Percentiles rank a stretch among this genome's conserved stretches.
These are phyloP conservation scores for Pipistrellus pipistrellus DNA, from an alignment of 2,797 vertebrate genomes.

Conservation along the genomic window DNA sequence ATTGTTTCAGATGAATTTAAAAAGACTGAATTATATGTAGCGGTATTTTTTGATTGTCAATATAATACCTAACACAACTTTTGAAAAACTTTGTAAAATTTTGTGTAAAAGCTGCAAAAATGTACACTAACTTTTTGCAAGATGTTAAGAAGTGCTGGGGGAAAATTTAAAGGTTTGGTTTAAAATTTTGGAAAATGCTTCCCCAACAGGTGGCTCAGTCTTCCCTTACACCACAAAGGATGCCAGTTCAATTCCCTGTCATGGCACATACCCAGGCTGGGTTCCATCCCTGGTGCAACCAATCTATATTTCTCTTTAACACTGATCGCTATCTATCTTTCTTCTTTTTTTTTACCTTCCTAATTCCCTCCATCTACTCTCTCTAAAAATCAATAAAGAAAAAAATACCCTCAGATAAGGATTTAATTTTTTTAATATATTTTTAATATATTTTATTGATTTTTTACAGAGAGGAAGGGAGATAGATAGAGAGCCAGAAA, in stretches of 20 bases:
- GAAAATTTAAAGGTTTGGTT: not conserved
- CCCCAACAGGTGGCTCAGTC: not conserved
- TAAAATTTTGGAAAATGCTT: not conserved
- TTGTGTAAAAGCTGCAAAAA: not conserved
- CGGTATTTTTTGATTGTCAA: not conserved
- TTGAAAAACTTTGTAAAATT: not conserved
- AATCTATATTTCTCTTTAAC: not conserved
- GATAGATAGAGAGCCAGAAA: too few species aligned
- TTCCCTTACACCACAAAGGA: not conserved
- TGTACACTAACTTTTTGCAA: not conserved
- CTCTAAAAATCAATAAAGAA: too few species aligned
- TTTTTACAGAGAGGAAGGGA: too few species aligned
- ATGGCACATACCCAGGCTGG: not conserved
- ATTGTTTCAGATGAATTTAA: slow-evolving; percentile 9
- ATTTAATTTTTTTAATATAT: not conserved
- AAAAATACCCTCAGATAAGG: not conserved
- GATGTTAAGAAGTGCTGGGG: not conserved
- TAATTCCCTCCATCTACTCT: not conserved
- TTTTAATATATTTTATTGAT: too few species aligned
- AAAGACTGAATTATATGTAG: not conserved
- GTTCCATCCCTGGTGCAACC: not conserved
- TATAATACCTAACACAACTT: not conserved
- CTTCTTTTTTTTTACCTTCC: too few species aligned
- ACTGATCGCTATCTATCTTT: too few species aligned
- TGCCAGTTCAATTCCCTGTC: not conserved